phyloP scores from a whole-genome alignment of 1,140 invertebrate genomes.

The Aporrectodea caliginosa region DNA sequence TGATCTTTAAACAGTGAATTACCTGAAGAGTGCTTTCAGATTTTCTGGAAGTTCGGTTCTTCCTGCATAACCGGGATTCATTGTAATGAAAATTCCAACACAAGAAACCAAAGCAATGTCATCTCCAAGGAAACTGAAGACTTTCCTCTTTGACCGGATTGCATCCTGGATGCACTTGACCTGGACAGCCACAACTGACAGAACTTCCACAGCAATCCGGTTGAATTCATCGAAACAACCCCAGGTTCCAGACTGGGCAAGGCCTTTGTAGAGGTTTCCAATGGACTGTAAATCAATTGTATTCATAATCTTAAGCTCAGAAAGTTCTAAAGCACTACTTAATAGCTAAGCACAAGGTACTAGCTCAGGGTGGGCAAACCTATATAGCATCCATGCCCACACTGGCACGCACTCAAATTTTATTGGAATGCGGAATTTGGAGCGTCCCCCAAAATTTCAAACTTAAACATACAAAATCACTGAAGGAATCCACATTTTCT shows the following conservation, averaged over 20 bases:
- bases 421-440: too few relatives aligned
- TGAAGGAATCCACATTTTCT: background rate
- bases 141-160: constrained; percentile 79
- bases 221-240: constrained; percentile 99
- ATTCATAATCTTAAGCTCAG: too few relatives aligned
- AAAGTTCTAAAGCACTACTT: too few relatives aligned
- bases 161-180: constrained; percentile 90
- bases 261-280: constrained; percentile 93
- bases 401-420: too few relatives aligned
- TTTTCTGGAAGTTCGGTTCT: constrained; percentile 86
- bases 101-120: constrained; percentile 74
- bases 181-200: constrained; percentile 95
- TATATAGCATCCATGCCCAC: too few relatives aligned
- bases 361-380: too few relatives aligned
- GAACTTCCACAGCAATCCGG: constrained; percentile 89
- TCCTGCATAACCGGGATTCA: constrained; percentile 94
- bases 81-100: constrained; percentile 94
- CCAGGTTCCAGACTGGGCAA: constrained; percentile 95
- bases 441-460: too few relatives aligned
- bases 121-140: constrained; percentile 92
- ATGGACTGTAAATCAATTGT: too few relatives aligned
- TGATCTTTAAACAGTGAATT: too few relatives aligned
- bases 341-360: too few relatives aligned
- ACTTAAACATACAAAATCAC: too few relatives aligned
- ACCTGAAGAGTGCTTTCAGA: constrained; percentile 80